Base-by-base conservation (phyloP, 2,888 invertebrate genomes). In the Meghimatium bilineatum region DNA sequence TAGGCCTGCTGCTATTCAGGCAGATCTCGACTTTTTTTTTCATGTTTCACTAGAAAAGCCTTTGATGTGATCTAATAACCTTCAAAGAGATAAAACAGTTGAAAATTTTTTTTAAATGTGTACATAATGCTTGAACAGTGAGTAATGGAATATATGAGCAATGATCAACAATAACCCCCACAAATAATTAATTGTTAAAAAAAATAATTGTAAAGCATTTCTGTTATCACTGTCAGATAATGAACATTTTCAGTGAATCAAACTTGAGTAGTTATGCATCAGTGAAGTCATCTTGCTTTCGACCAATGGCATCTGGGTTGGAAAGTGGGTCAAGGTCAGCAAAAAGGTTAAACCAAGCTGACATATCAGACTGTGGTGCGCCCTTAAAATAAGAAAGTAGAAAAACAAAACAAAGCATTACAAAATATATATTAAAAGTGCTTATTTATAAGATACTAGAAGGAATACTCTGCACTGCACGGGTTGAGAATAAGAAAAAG, bases 291-390 rank as follows among this genome's bases (percentile, higher is more conserved):
- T 83, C 74, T 20, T 56, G 52, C 82, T 90, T 90, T 86, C 91
- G 90, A 23, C 93, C 93, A 79, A 94, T 89, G 60, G 93, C 92
- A 89, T 97, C 96, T 67, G 97, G 97, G 94, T 97, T 97, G 23
- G 97, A 96, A 60, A 98, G 94, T 0, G 98, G 98, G 94, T 98
- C 98, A 84, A 98, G 94, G 93, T 98, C 98, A 66, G 98, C 97
- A 94, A 98, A 98, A 81, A 98, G 94, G 93, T 97, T 97, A 92
- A 97, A 96, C 98, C 98, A 98, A 1, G 92, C 92, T 17, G 93
- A 92, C 93, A 93, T 92, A 84, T 93, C 93, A 17, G 89, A 74
- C 85, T 92, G 91, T 82, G 90, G 90, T 38, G 88, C 88, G 89
- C 90, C 88, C 80, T 88, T 88, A 52, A 26, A 79, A 66, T 17